These are phyloP conservation scores for Anastatus disparis DNA, from an alignment of 1,140 invertebrate species.

Conservation along the genomic window DNA sequence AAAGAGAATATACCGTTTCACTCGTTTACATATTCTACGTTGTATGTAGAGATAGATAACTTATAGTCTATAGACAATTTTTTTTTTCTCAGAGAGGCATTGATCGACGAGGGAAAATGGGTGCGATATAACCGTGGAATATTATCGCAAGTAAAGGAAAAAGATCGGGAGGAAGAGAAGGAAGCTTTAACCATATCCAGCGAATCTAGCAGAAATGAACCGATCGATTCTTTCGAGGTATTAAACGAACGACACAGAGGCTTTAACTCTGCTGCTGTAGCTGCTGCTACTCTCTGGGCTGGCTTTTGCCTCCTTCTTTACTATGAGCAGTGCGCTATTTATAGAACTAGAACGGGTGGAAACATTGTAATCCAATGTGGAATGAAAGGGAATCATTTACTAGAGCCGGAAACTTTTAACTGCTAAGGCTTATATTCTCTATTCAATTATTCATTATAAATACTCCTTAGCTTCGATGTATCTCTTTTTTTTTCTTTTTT, in stretches of 20 bases:
- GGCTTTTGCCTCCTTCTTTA: not conserved
- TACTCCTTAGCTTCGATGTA: too few relatives aligned
- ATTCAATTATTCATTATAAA: too few relatives aligned
- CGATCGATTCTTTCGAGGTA: constrained; percentile 25
- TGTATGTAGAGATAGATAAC: too few relatives aligned
- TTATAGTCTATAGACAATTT: too few relatives aligned
- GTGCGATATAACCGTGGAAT: not conserved
- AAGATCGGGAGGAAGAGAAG: not conserved
- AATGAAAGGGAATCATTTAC: not conserved
- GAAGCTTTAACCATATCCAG: too few relatives aligned
- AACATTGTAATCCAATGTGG: not conserved
- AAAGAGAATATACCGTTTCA: too few relatives aligned
- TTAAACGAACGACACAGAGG: not conserved
- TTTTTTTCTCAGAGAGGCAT: too few relatives aligned
- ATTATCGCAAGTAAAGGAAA: not conserved
- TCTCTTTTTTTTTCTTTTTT: too few relatives aligned
- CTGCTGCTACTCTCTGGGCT: not conserved
- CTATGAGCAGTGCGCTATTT: constrained; percentile 10
- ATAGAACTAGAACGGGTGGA: constrained; percentile 23
- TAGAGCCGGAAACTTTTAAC: too few relatives aligned
- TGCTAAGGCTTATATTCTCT: too few relatives aligned
- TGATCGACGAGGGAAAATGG: constrained; percentile 11
- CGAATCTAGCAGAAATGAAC: constrained; percentile 5
- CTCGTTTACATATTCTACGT: too few relatives aligned
- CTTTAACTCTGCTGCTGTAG: not conserved